Percentiles rank a stretch among this genome's conserved stretches.
Conservation (phyloP, 1,140 invertebrate species). For the Anastatus disparis region DNA sequence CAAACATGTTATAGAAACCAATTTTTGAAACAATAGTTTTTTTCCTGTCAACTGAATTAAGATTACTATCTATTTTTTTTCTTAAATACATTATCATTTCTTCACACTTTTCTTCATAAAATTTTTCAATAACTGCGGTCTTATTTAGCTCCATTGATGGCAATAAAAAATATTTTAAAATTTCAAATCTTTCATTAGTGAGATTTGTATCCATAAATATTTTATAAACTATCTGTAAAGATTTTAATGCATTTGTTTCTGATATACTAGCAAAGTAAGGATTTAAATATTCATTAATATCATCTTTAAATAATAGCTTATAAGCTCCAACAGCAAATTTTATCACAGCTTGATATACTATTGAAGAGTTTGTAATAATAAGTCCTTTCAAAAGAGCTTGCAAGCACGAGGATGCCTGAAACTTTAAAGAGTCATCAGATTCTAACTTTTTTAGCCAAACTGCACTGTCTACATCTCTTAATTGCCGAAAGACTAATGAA, state of each 20-base stretch:
- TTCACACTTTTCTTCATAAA: constrained; percentile 53
- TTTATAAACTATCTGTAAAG: constrained; percentile 48
- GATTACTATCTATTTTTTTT: constrained; percentile 9
- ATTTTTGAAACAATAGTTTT: constrained; percentile 56
- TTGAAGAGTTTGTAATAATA: constrained; percentile 53
- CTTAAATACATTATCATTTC: constrained; percentile 45
- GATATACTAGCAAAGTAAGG: constrained; percentile 50
- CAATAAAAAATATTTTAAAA: constrained; percentile 54
- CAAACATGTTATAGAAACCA: constrained; percentile 56
- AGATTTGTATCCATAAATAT: constrained; percentile 47
- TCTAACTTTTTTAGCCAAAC: constrained; percentile 19
- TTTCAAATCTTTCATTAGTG: constrained; percentile 46
- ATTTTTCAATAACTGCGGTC: constrained; percentile 42
- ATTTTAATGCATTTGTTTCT: constrained; percentile 43
- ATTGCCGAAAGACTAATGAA: constrained; percentile 39
- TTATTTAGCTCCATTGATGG: constrained; percentile 49
- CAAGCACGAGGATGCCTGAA: constrained; percentile 52
- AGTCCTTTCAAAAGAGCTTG: constrained; percentile 53
- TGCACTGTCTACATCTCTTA: constrained; percentile 29
- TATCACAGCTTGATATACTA: constrained; percentile 51
- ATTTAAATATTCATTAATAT: constrained; percentile 45
- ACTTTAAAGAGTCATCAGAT: constrained; percentile 28
- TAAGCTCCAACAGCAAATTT: constrained; percentile 51
- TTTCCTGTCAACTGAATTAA: constrained; percentile 40
- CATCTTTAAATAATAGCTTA: constrained; percentile 50